Conservation (phyloP, 64 coral and sea anemone genomes). For the Orbicella faveolata region DNA sequence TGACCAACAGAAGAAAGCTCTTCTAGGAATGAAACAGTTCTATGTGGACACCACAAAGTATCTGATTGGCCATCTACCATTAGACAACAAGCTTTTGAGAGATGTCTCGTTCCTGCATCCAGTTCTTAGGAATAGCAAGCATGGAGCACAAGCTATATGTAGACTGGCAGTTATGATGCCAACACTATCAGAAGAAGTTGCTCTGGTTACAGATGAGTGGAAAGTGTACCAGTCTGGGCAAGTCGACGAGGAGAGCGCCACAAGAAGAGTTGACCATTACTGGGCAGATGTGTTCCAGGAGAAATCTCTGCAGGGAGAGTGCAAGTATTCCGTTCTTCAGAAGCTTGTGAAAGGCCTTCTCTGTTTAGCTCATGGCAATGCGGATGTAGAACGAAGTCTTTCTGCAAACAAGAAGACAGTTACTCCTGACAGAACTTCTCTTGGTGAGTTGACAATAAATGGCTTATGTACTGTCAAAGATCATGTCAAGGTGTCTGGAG, state of each 20-base stretch:
- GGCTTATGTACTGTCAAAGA: conserved; percentile 63
- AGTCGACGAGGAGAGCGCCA: background rate
- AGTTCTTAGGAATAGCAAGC: conserved; percentile 29
- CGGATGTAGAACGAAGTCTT: conserved; percentile 46
- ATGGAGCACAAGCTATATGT: background rate
- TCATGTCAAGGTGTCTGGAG: too few species aligned
- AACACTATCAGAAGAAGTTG: conserved; percentile 37
- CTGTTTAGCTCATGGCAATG: conserved; percentile 51
- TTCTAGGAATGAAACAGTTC: conserved; percentile 28
- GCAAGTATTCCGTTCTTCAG: conserved; percentile 37
- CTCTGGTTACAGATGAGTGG: conserved; percentile 56
- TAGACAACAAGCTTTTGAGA: conserved; percentile 46
- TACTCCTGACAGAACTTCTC: conserved; percentile 48
- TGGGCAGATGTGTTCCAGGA: conserved; percentile 48
- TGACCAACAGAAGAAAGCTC: conserved; percentile 44
- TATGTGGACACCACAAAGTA: background rate
- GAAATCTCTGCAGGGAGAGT: conserved; percentile 41
- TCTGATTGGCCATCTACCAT: background rate
- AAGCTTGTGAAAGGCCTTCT: conserved; percentile 38
- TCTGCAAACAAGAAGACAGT: conserved; percentile 61
- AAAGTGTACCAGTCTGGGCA: conserved; percentile 48
- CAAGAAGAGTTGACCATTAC: conserved; percentile 33
- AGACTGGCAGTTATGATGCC: background rate
- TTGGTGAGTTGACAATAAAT: conserved; percentile 51
- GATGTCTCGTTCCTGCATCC: conserved; percentile 43